Percentiles rank a stretch among this genome's conserved stretches.
These are phyloP conservation scores for Fulica atra DNA, from an alignment of 2,113 vertebrate genomes.

Conservation along the genomic window DNA sequence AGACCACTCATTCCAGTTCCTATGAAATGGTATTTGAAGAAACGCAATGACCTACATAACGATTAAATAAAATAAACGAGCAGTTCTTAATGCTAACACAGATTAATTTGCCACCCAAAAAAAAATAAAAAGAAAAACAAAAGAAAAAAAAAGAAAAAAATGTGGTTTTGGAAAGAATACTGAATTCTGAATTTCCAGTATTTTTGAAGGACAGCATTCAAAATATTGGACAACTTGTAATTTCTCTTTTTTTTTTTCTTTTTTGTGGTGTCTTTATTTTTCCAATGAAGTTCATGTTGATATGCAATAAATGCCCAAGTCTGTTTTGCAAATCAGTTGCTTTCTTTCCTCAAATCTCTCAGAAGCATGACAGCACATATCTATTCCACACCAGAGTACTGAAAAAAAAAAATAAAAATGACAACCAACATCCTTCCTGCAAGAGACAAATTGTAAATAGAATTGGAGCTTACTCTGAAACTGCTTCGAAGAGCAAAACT, in stretches of 20 bases:
- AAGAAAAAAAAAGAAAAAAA: too few relatives aligned
- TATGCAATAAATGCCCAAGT: background rate
- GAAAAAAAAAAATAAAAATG: background rate
- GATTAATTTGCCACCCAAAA: background rate
- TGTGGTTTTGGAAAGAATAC: background rate
- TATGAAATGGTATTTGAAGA: too few relatives aligned
- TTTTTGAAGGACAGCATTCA: background rate
- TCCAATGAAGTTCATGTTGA: background rate
- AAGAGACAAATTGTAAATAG: constrained; percentile 43
- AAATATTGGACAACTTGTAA: background rate
- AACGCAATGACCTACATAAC: background rate
- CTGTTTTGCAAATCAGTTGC: background rate
- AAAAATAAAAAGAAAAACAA: too few relatives aligned
- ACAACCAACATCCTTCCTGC: constrained; percentile 3
- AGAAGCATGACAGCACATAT: constrained; percentile 21
- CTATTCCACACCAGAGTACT: constrained; percentile 22
- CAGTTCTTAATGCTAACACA: background rate
- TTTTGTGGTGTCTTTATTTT: background rate
- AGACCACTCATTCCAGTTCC: too few relatives aligned
- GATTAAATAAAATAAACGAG: background rate
- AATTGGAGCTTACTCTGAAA: constrained; percentile 15
- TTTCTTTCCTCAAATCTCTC: constrained; percentile 14
- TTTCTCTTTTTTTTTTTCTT: background rate
- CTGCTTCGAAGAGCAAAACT: constrained; percentile 25
- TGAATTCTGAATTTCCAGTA: background rate